Percentiles rank a stretch among this genome's conserved stretches.
These are phyloP conservation scores for Lethenteron camtschaticum DNA, from an alignment of 2,113 vertebrate genomes.

Conservation along the genomic window DNA sequence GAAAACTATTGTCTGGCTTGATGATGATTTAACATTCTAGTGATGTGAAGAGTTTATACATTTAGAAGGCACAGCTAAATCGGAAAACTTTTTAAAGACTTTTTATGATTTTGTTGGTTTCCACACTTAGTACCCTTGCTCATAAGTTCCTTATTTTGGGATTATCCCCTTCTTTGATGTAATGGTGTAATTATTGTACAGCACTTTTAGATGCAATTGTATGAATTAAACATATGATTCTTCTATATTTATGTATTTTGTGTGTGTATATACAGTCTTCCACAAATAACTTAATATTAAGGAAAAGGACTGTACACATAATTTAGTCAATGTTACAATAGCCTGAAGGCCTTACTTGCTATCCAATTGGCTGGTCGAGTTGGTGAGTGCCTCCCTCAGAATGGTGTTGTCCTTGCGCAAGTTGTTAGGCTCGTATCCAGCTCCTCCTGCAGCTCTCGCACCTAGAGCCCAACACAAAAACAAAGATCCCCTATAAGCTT, in stretches of 20 bases:
- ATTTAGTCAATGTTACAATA: background rate
- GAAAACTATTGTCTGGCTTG: too few relatives aligned
- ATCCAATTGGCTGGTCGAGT: slow-evolving; percentile 70
- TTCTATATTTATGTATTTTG: background rate
- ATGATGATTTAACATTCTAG: too few relatives aligned
- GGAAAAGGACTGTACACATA: background rate
- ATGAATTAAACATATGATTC: background rate
- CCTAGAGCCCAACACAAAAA: slow-evolving; percentile 20
- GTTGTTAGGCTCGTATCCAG: slow-evolving; percentile 64
- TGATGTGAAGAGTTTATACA: too few relatives aligned
- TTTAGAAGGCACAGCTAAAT: too few relatives aligned
- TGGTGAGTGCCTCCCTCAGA: slow-evolving; percentile 68
- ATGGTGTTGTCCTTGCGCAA: slow-evolving; percentile 88
- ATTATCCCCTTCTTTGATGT: too few relatives aligned
- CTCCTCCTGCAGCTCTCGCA: slow-evolving; percentile 58
- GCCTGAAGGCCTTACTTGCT: slow-evolving; percentile 45
- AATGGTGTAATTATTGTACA: background rate
- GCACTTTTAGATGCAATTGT: slow-evolving; percentile 32
- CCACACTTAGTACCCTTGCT: too few relatives aligned
- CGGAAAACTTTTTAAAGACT: too few relatives aligned
- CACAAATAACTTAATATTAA: slow-evolving; percentile 3
- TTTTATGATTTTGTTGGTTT: too few relatives aligned
- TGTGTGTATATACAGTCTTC: background rate
- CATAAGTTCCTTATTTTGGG: too few relatives aligned
- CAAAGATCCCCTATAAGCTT: too few relatives aligned